Conservation (phyloP, 2,797 vertebrate species). For the Acanthurus leucopareius region DNA sequence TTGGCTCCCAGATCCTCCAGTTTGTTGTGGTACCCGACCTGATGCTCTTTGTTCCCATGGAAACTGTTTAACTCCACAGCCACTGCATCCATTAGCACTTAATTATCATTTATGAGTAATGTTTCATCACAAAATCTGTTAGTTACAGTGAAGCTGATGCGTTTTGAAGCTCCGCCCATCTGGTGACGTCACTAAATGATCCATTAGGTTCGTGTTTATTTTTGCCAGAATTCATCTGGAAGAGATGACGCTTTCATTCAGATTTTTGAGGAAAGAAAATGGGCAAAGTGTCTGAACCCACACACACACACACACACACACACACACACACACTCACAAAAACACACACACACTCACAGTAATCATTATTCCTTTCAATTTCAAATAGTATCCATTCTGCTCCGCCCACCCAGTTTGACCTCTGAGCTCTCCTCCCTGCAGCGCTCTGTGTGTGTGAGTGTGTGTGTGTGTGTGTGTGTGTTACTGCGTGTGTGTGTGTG, state of each 20-base stretch:
- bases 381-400: slow-evolving; percentile 54
- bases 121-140: background rate
- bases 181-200: no score
- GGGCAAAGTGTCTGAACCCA: no score
- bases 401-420: slow-evolving; percentile 66
- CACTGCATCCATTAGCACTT: background rate
- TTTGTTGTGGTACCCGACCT: slow-evolving; percentile 1
- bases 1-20: background rate
- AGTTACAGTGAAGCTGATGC: background rate
- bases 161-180: no score
- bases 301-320: slow-evolving; percentile 16
- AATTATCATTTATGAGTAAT: background rate
- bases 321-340: slow-evolving; percentile 13
- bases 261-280: no score
- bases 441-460: slow-evolving; percentile 30
- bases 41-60: slow-evolving; percentile 35
- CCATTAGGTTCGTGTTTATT: no score
- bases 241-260: no score
- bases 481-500: slow-evolving; percentile 20
- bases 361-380: slow-evolving; percentile 58
- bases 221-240: no score
- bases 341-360: slow-evolving; percentile 18
- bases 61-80: background rate
- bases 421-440: slow-evolving; percentile 56
- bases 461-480: slow-evolving; percentile 37